Conservation (phyloP, 53 echinoderm and acorn worm genomes). For the Pentamera pediparva region DNA sequence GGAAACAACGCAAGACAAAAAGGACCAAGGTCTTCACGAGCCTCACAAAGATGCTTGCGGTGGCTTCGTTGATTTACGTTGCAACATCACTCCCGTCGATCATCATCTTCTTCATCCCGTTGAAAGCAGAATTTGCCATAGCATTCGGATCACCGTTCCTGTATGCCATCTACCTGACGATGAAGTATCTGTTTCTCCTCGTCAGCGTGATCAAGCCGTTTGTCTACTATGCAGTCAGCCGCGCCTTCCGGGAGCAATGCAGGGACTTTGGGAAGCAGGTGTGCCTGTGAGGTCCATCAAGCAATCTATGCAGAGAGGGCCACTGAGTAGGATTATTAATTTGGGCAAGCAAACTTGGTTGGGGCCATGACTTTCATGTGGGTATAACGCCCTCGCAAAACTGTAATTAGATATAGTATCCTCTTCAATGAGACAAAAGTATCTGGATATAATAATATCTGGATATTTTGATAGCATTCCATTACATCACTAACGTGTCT, state of each 20-base stretch:
- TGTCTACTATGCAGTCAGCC: constrained; percentile 23
- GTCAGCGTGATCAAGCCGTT: constrained; percentile 15
- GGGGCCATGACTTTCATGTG: too few species aligned
- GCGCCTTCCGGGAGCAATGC: constrained; percentile 9
- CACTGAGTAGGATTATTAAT: too few species aligned
- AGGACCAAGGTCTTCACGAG: constrained; percentile 24
- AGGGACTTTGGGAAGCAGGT: constrained; percentile 6
- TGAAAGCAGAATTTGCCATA: not conserved
- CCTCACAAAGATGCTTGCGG: constrained; percentile 15
- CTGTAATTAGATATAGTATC: too few species aligned
- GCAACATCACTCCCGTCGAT: constrained; percentile 16
- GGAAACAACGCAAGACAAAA: not conserved
- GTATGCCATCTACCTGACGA: not conserved
- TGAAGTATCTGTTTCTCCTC: constrained; percentile 19
- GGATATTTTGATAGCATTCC: too few species aligned
- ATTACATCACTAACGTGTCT: too few species aligned
- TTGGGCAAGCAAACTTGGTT: too few species aligned
- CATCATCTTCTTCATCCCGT: constrained; percentile 9
- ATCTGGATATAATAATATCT: too few species aligned
- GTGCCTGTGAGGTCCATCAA: not conserved
- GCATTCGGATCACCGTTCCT: not conserved
- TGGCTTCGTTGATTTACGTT: constrained; percentile 1
- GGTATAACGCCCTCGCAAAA: too few species aligned
- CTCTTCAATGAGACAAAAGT: too few species aligned
- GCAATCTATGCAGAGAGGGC: too few species aligned